Evolutionary conservation across 2,113 vertebrate species (phyloP).

Genomic region (Myiozetetes cayanensis): DNA sequence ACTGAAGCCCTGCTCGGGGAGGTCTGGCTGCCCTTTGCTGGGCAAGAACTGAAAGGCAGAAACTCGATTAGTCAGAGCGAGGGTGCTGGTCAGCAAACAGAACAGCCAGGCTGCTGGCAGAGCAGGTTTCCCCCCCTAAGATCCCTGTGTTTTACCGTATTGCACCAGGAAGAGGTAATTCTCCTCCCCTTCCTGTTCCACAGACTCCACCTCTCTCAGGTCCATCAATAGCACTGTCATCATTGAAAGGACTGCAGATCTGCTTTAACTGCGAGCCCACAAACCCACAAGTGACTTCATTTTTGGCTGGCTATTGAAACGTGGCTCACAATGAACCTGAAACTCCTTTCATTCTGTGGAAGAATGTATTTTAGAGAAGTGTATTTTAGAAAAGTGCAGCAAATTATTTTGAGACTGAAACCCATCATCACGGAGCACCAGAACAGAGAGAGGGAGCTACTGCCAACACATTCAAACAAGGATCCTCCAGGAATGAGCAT

Average conservation of each 20-base stretch:
- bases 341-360: not conserved
- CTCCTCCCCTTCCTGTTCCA: not conserved
- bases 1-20: not conserved
- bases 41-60: not conserved
- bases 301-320: not conserved
- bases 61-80: not conserved
- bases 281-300: not conserved
- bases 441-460: not conserved
- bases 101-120: not conserved
- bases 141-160: not conserved
- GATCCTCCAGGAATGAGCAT: not conserved
- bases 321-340: not conserved
- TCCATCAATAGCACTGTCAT: not conserved
- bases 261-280: not conserved
- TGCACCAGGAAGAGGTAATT: not conserved
- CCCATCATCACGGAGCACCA: rapidly evolving
- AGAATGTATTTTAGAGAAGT: not conserved
- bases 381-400: not conserved
- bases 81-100: not conserved
- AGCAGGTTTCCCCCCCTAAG: not conserved
- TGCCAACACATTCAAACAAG: not conserved
- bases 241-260: not conserved
- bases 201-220: not conserved
- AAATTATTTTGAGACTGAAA: not conserved
- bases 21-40: not conserved